Evolutionary conservation across 1,140 invertebrate species (phyloP), one percentile per base, ranked within the genome.

Genomic region (Orchesella cincta): DNA sequence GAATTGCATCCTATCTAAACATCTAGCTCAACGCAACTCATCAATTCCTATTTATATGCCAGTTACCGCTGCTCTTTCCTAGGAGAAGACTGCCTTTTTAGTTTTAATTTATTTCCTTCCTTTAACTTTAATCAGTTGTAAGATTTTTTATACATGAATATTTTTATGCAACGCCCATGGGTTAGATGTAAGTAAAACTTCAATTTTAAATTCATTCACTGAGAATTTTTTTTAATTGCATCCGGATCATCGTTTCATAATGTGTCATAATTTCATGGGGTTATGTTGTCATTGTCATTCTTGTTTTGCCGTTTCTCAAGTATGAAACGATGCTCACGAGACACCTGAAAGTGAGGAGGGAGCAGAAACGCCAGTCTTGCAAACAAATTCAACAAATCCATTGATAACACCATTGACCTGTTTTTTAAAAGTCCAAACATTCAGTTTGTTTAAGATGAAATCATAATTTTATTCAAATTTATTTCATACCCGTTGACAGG

Each of bases 291-390:
- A 5, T 8, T 8, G 18, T 46, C 5, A 46, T 46, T 46, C 5
- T 46, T 46, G 18, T 46, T 46, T 46, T 46, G n/a, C 18, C 18
- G 39, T 46, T 46, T 18, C 39, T 46, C 18, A 8, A 5, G 39
- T 46, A 46, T 46, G 39, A 46, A 5, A 46, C 39, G 5, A 46
- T 29, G n/a, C 12, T 73, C 36, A 2, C 71, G 18, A 16, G 33
- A 36, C 5, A 73, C 23, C 23, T 46, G 34, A 29, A 46, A 73
- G 35, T 73, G 35, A 23, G 71, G 71, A 1, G 71, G 71, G 5
- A 73, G 71, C 3, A 73, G 31, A 73, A 73, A 73, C 28, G 71
- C 71, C 5, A 73, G 36, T 8, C 71, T 14, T 1, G 8, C 71
- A 29, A 8, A 73, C 8, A 73, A 39, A 23, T 73, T 73, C 71